Base-by-base conservation (phyloP, 2,113 vertebrate genomes). In the Semnornis frantzii region DNA sequence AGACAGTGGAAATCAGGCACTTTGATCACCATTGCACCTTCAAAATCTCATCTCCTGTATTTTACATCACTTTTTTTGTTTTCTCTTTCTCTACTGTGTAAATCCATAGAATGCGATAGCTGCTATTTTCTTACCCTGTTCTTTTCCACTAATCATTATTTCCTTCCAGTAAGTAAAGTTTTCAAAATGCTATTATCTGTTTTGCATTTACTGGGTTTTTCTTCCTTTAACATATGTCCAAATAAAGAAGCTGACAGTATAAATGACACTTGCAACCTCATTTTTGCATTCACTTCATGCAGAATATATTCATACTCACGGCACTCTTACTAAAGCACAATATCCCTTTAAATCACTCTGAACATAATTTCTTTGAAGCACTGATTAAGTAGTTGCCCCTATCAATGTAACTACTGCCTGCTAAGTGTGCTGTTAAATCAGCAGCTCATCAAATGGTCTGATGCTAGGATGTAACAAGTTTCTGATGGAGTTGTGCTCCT, bases 401-500 rank as follows among this genome's bases (percentile, higher is more conserved):
- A 96, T 89, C 92, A 95, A 37, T 79, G 80, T 92, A 96, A 94
- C 90, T 87, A 85, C 90, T 94, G 96, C 92, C 93, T 95, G 88
- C 90, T 93, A 97, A 95, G 95, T 93, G 90, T 96, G 95, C 92
- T 94, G 95, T 97, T 97, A 96, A 97, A 97, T 96, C 95, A 96
- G 95, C 82, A 96, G 90, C 93, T 96, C 96, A 95, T 96, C 95
- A 97, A 97, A 91, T 85, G 93, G 92, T 88, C 94, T 95, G 94
- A 97, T 94, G 90, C 55, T 94, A 93, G 87, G 87, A 92, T 68
- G 72, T 95, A 97, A 96, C 96, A 97, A 97, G 91, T 96, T 96
- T 95, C 94, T 97, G 94, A 97, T 95, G 94, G 88, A 96, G 86
- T 83, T 95, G 86, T 86, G 94, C 95, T 97, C 91, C 95, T 95